Conservation (phyloP, 2,888 invertebrate genomes). For the Conus canariensis region DNA sequence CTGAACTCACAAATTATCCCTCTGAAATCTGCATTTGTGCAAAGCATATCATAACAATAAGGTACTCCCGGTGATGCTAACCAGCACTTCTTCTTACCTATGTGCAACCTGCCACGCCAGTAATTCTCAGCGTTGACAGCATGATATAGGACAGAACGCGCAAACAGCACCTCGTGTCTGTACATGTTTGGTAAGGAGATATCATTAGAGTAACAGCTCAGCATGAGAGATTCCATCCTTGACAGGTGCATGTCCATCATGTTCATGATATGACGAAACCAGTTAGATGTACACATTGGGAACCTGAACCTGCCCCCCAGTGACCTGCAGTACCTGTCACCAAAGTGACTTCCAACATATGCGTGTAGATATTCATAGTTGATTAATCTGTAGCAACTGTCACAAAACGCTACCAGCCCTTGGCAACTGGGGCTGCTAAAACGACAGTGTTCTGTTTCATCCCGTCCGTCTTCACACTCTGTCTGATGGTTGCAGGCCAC, state of each 20-base stretch:
- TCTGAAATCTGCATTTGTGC: background rate
- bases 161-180: background rate
- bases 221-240: background rate
- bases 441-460: conserved; percentile 26
- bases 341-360: background rate
- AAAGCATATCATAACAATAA: background rate
- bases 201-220: background rate
- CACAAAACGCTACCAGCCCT: background rate
- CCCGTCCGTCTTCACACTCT: conserved; percentile 31
- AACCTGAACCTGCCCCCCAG: background rate
- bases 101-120: background rate
- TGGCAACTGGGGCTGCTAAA: background rate
- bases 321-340: background rate
- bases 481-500: conserved; percentile 21
- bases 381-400: background rate
- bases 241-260: background rate
- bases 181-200: background rate
- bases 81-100: background rate
- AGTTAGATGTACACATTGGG: background rate
- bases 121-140: background rate
- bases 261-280: background rate
- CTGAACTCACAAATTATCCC: background rate
- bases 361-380: background rate
- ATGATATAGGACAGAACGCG: background rate
- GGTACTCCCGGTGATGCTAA: too few relatives aligned